Evolutionary conservation across 2,113 vertebrate species (phyloP).

Genomic region (Grammomys surdaster): DNA sequence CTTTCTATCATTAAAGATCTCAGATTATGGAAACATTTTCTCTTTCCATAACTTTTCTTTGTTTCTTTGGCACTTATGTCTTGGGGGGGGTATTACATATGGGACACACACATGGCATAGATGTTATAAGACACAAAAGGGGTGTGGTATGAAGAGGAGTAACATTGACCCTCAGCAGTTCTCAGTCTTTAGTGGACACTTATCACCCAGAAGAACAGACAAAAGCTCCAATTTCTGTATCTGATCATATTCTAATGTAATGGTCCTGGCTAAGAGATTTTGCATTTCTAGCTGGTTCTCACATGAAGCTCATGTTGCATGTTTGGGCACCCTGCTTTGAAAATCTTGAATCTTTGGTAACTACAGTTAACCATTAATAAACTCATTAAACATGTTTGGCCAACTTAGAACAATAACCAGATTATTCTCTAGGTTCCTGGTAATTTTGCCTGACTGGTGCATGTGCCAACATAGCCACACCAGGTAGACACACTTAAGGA

Average conservation of each 20-base stretch:
- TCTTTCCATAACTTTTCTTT: neutral
- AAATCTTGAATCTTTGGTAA: neutral
- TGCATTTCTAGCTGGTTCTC: neutral
- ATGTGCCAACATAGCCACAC: neutral
- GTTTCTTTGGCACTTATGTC: conserved; percentile 23
- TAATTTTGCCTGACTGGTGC: neutral
- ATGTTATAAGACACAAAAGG: neutral
- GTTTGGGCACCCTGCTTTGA: neutral
- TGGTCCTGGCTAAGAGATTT: neutral
- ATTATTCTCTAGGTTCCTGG: neutral
- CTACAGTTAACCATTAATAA: neutral
- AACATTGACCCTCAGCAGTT: neutral
- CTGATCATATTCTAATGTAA: neutral
- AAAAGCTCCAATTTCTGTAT: neutral
- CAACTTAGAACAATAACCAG: neutral
- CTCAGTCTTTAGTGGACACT: neutral
- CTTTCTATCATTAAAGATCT: neutral
- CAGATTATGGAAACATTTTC: neutral
- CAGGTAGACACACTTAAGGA: neutral
- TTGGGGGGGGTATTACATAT: neutral
- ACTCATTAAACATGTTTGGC: neutral
- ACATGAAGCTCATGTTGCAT: neutral
- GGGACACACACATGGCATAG: neutral
- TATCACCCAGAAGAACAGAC: neutral
- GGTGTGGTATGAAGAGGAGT: neutral